Percentiles rank a stretch among this genome's conserved stretches.
Conservation (phyloP, 2,888 invertebrate species). For the Cephus sareptanus region DNA sequence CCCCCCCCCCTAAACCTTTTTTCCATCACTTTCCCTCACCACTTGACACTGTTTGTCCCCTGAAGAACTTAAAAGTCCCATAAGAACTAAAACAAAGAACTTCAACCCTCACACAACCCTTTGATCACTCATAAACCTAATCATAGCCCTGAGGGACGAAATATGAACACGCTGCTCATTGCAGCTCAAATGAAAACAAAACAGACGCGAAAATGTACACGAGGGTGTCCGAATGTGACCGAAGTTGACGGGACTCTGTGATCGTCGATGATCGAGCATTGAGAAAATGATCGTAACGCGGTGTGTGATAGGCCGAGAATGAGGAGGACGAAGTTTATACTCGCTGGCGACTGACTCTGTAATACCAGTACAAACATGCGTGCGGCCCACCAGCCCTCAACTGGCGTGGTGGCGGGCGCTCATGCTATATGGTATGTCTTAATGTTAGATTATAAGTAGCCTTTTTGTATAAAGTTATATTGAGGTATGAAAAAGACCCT, state of each 20-base stretch:
- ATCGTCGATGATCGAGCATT: neutral
- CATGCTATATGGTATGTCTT: slow-evolving; percentile 66
- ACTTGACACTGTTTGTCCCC: neutral
- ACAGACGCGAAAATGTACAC: slow-evolving; percentile 33
- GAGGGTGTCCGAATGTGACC: neutral
- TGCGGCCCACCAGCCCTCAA: slow-evolving; percentile 54
- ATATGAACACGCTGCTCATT: neutral
- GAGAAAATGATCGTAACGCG: slow-evolving; percentile 27
- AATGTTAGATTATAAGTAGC: slow-evolving; percentile 67
- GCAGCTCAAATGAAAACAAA: slow-evolving; percentile 19
- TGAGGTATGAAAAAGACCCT: slow-evolving; percentile 63
- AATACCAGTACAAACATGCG: slow-evolving; percentile 67
- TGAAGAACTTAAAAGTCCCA: neutral
- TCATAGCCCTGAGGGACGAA: neutral
- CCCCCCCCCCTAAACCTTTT: neutral
- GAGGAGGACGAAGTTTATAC: slow-evolving; percentile 62
- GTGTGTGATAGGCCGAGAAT: slow-evolving; percentile 64
- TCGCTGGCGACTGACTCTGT: slow-evolving; percentile 67
- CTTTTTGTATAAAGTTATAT: slow-evolving; percentile 67
- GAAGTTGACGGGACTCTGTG: neutral
- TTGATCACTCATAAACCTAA: neutral
- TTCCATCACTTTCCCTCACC: neutral
- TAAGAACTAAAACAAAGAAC: neutral
- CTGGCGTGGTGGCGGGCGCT: slow-evolving; percentile 56
- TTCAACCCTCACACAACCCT: neutral